Conservation (phyloP, 2,888 invertebrate genomes). For the Gnatocerus cornutus region DNA sequence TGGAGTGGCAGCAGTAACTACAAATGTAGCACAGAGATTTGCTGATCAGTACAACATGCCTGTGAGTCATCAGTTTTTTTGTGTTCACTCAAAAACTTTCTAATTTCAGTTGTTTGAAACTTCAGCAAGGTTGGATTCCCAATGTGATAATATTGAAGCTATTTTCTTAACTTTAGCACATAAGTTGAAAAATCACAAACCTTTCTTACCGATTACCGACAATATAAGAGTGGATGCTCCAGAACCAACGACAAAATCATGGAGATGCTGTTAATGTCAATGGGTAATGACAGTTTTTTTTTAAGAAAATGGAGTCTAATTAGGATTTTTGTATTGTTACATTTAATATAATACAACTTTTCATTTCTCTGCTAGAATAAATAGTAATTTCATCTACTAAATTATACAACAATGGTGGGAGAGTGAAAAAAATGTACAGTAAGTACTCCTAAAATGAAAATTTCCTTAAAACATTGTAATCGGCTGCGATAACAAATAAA, state of each 20-base stretch:
- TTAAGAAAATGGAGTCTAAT: slow-evolving; percentile 20
- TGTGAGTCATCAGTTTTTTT: slow-evolving; percentile 67
- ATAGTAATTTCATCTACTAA: slow-evolving; percentile 45
- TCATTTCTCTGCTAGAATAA: slow-evolving; percentile 45
- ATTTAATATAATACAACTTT: slow-evolving; percentile 40
- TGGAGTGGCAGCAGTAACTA: slow-evolving; percentile 77
- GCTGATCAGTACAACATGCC: slow-evolving; percentile 85
- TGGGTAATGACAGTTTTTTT: background rate
- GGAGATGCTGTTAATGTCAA: slow-evolving; percentile 25
- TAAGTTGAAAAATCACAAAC: slow-evolving; percentile 79
- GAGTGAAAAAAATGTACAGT: slow-evolving; percentile 35
- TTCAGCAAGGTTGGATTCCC: slow-evolving; percentile 83
- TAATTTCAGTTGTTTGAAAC: slow-evolving; percentile 82
- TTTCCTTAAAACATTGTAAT: slow-evolving; percentile 19
- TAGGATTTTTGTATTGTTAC: slow-evolving; percentile 43
- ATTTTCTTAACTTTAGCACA: slow-evolving; percentile 89
- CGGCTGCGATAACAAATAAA: slow-evolving; percentile 46
- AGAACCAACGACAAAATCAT: slow-evolving; percentile 7
- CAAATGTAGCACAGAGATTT: slow-evolving; percentile 81
- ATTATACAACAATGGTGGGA: slow-evolving; percentile 35
- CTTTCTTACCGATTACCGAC: slow-evolving; percentile 67
- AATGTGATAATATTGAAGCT: slow-evolving; percentile 84
- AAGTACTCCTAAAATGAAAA: slow-evolving; percentile 40
- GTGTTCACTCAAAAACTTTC: background rate
- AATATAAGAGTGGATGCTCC: slow-evolving; percentile 28